Evolutionary conservation across 2,113 vertebrate species (phyloP), one percentile per base, ranked within the genome.

Genomic region (Onychostoma macrolepis): DNA sequence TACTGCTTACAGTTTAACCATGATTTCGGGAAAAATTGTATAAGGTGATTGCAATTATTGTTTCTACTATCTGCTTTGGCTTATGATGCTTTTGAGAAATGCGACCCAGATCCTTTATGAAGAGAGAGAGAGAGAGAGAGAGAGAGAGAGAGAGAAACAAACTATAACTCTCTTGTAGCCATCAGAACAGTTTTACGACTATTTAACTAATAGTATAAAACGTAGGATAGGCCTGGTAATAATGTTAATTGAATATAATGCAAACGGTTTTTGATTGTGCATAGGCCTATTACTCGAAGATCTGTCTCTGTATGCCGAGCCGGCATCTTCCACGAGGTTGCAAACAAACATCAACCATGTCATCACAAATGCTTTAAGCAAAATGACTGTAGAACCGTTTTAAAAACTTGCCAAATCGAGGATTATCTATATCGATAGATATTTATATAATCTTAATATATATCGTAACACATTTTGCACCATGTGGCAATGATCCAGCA

Each of bases 401-500:
- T 19, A 72, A 26, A 5, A 74, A 15, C 61, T 30, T 28, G 13
- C 17, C 21, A 3, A 6, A 33, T 53, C 12, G n/a, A 50, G 21
- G 8, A 21, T 24, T 11, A 72, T 72, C 36, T 72, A 72, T 72
- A 5, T 21, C 1, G 21, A 41, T 11, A 65, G 0, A 28, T 65
- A 65, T 13, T 28, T 69, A 69, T 19, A 4, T n/a, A 72, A 10
- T 38, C 19, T 19, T 72, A 24, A 72, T 38, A 41, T 38, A 72
- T 21, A 78, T 78, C 21, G 21, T n/a, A n/a, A 61, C n/a, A 10
- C 0, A n/a, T 61, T 61, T 33, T 89, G 50, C 56, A 78, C 45
- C 21, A 56, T 24, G 26, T 87, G 88, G 87, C 88, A 58, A 53
- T 78, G 63, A 48, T 89, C 87, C 88, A 91, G 86, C 80, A 86